These are phyloP conservation scores for Tetrax tetrax DNA, from an alignment of 2,113 vertebrate species.

Conservation along the genomic window DNA sequence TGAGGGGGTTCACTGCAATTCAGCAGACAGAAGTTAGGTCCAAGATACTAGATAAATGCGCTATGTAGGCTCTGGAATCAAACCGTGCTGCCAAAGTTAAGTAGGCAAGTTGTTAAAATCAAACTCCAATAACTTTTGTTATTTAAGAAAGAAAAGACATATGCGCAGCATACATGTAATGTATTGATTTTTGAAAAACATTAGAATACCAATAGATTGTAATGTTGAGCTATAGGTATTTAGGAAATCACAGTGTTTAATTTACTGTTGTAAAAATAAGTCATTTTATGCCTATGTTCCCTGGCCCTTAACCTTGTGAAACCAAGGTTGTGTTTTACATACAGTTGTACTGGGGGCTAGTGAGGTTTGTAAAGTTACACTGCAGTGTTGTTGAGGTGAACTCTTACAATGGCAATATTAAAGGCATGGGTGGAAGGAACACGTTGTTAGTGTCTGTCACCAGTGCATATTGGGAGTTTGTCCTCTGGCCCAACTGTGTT, in stretches of 20 bases:
- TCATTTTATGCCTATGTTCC: not conserved
- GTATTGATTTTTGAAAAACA: not conserved
- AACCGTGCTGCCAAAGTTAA: not conserved
- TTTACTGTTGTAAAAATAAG: not conserved
- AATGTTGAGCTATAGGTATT: not conserved
- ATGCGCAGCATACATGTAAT: not conserved
- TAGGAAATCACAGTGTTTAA: not conserved
- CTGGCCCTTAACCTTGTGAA: not conserved
- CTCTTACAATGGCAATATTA: not conserved
- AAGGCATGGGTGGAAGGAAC: not conserved
- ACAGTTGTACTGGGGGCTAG: not conserved
- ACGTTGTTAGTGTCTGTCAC: not conserved
- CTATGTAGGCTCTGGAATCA: not conserved
- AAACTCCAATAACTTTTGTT: not conserved
- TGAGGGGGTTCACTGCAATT: not conserved
- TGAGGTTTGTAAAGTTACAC: not conserved
- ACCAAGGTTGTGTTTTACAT: not conserved
- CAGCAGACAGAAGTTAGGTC: not conserved
- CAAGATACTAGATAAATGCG: not conserved
- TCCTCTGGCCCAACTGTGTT: not conserved
- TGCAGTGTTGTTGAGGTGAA: not conserved
- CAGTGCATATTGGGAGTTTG: not conserved
- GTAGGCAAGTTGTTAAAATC: not conserved
- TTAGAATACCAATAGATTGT: not conserved
- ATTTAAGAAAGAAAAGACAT: not conserved